Percentiles rank a stretch among this genome's conserved stretches.
phyloP scores from a whole-genome alignment of 2,888 invertebrate genomes.

The Dione juno region DNA sequence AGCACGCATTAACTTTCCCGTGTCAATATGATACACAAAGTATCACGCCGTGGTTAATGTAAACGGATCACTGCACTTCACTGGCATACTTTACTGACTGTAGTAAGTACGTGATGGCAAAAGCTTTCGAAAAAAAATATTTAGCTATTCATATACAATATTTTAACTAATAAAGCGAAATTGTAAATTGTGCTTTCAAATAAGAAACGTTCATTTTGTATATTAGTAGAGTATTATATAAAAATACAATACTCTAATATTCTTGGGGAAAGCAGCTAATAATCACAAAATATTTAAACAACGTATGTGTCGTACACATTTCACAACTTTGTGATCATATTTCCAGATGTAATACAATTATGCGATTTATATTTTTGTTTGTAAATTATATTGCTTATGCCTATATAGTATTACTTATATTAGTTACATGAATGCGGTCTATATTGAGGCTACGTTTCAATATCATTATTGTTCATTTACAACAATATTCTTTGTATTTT shows the following conservation, averaged over 20 bases:
- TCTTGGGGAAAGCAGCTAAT: too few relatives aligned
- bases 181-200: neutral
- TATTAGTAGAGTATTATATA: too few relatives aligned
- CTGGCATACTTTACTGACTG: slow-evolving; percentile 30
- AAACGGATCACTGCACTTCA: slow-evolving; percentile 38
- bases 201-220: neutral
- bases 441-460: slow-evolving; percentile 7
- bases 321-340: neutral
- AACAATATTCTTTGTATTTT: neutral
- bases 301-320: neutral
- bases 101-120: neutral
- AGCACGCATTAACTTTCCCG: slow-evolving; percentile 54
- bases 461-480: slow-evolving; percentile 6
- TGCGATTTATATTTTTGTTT: neutral
- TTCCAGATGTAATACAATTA: neutral
- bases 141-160: neutral
- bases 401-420: slow-evolving; percentile 4
- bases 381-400: neutral
- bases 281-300: too few relatives aligned
- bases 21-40: slow-evolving; percentile 46
- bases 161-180: neutral
- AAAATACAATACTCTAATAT: too few relatives aligned
- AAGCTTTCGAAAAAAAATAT: slow-evolving; percentile 1
- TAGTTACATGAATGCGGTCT: slow-evolving; percentile 3
- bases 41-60: slow-evolving; percentile 40